Conservation (phyloP, 2,113 vertebrate species). For the Merops nubicus region DNA sequence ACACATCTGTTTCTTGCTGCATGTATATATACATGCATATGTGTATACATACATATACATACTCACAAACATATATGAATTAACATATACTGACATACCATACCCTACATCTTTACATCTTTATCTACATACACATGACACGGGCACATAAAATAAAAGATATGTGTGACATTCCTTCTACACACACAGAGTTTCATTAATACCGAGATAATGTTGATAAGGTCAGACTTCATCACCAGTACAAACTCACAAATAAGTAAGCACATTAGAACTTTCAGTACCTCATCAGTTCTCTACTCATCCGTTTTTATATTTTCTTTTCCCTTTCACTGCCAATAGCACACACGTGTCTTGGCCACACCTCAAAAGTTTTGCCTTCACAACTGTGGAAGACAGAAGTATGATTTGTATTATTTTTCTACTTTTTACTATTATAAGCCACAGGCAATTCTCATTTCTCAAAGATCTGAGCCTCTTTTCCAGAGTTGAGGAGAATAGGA, state of each 20-base stretch:
- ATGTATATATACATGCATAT: too few species aligned
- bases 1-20: neutral
- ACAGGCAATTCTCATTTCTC: neutral
- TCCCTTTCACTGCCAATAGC: neutral
- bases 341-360: neutral
- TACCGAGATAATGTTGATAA: neutral
- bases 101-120: neutral
- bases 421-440: neutral
- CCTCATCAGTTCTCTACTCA: neutral
- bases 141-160: neutral
- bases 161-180: fast-evolving
- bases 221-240: neutral
- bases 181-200: neutral
- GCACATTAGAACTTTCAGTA: neutral
- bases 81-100: neutral
- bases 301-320: neutral
- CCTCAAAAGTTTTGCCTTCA: neutral
- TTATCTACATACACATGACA: neutral
- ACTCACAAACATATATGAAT: neutral
- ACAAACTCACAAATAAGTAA: neutral
- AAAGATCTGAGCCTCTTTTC: neutral
- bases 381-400: neutral
- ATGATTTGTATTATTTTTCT: neutral
- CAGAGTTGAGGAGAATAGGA: neutral
- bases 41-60: neutral